These are phyloP conservation scores for Sinhomidia bicolor DNA, from an alignment of 2,888 invertebrate species.

Conservation along the genomic window DNA sequence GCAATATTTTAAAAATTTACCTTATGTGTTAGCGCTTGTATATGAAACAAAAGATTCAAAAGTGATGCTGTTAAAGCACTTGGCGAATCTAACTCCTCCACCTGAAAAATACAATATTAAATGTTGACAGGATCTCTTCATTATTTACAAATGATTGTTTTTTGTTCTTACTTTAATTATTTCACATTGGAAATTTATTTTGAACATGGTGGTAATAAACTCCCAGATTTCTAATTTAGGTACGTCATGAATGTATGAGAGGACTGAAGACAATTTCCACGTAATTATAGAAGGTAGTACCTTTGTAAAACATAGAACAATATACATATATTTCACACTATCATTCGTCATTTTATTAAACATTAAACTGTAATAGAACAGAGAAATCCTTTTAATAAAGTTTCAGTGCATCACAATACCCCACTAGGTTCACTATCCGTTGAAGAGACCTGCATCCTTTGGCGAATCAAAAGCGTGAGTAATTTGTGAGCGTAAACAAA, in stretches of 20 bases:
- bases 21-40: slow-evolving; percentile 41
- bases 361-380: too few species aligned
- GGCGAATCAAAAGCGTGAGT: slow-evolving; percentile 24
- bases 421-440: background rate
- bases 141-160: background rate
- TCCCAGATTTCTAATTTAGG: slow-evolving; percentile 43
- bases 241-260: slow-evolving; percentile 43
- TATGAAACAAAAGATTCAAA: slow-evolving; percentile 44
- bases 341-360: too few species aligned
- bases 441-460: background rate
- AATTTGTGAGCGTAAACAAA: slow-evolving; percentile 30
- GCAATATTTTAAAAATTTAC: too few species aligned
- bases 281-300: background rate
- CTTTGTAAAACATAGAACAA: background rate
- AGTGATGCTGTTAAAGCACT: background rate
- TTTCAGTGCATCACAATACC: slow-evolving; percentile 1
- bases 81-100: slow-evolving; percentile 28
- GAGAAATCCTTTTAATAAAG: too few species aligned
- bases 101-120: slow-evolving; percentile 23
- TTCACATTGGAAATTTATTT: slow-evolving; percentile 46
- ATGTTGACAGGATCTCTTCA: too few species aligned
- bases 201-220: slow-evolving; percentile 39
- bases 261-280: slow-evolving; percentile 16
- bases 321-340: too few species aligned
- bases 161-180: slow-evolving; percentile 53